Evolutionary conservation across 1,140 invertebrate species (phyloP).

Genomic region (Achroia grisella): DNA sequence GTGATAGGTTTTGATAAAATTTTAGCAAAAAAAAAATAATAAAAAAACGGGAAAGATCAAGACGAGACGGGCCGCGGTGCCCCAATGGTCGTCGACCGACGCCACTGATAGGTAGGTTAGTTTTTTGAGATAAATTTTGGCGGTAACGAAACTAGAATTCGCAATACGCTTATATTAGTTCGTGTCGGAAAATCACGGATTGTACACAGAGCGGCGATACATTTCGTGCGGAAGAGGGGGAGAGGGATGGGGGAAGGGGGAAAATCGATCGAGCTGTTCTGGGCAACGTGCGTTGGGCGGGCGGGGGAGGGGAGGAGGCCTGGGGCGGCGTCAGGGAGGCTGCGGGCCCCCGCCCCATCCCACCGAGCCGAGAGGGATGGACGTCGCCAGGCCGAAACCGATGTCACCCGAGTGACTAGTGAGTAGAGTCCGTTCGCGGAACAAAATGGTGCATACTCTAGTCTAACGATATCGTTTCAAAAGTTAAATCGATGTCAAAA

Average conservation of each 20-base stretch:
- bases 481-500: slow-evolving; percentile 54
- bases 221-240: slow-evolving; percentile 14
- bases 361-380: slow-evolving; percentile 16
- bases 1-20: slow-evolving; percentile 74
- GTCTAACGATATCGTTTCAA: slow-evolving; percentile 57
- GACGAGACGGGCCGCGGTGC: not conserved
- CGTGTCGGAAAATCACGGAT: slow-evolving; percentile 14
- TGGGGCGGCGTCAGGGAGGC: not conserved
- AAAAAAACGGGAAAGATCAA: slow-evolving; percentile 12
- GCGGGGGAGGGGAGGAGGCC: not conserved
- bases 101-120: slow-evolving; percentile 44
- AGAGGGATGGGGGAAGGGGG: too few species aligned
- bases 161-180: slow-evolving; percentile 29
- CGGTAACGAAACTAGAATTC: slow-evolving; percentile 28
- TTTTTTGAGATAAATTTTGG: slow-evolving; percentile 68
- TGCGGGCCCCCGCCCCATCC: not conserved
- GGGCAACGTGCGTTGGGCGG: slow-evolving; percentile 3
- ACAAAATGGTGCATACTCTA: slow-evolving; percentile 67
- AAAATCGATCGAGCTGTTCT: slow-evolving; percentile 56
- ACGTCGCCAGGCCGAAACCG: slow-evolving; percentile 10
- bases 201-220: slow-evolving; percentile 19
- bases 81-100: not conserved
- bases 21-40: slow-evolving; percentile 55
- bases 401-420: slow-evolving; percentile 14
- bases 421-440: slow-evolving; percentile 41